Evolutionary conservation across 92 coral and sea anemone genomes (phyloP).

Genomic region (Virgularia gustaviana): DNA sequence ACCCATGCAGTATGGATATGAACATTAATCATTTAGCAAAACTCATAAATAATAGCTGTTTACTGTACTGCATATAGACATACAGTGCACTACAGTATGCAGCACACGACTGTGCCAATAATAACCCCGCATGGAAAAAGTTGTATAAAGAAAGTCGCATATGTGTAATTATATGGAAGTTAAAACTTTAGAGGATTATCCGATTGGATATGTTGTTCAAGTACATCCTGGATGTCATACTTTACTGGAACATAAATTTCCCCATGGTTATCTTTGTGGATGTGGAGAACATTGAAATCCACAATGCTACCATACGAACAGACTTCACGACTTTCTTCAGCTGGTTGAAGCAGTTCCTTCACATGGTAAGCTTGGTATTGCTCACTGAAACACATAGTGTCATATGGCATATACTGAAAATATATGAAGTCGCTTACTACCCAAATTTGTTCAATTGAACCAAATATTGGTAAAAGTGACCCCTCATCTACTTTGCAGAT

Average conservation of each 20-base stretch:
- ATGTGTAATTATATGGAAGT: too few species aligned
- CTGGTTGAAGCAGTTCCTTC: not conserved
- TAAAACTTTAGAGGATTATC: constrained; percentile 6
- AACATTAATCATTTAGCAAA: too few species aligned
- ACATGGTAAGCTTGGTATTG: too few species aligned
- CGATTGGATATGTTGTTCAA: constrained; percentile 15
- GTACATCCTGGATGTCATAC: constrained; percentile 13
- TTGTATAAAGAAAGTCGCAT: too few species aligned
- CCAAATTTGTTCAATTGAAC: constrained; percentile 43
- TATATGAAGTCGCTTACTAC: constrained; percentile 38
- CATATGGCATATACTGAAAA: constrained; percentile 41
- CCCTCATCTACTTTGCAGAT: constrained; percentile 29
- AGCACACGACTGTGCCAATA: too few species aligned
- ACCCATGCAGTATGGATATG: too few species aligned
- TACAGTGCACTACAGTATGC: too few species aligned
- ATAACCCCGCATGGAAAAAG: too few species aligned
- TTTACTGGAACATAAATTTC: constrained; percentile 19
- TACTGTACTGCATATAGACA: too few species aligned
- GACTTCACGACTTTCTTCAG: not conserved
- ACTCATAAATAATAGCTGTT: too few species aligned
- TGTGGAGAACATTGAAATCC: constrained; percentile 22
- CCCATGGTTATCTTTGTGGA: constrained; percentile 10
- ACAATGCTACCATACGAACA: constrained; percentile 29
- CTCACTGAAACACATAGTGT: constrained; percentile 51
- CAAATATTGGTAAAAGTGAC: constrained; percentile 50